Evolutionary conservation across 1,140 invertebrate genomes (phyloP).

Genomic region (Bilobella aurantiaca): DNA sequence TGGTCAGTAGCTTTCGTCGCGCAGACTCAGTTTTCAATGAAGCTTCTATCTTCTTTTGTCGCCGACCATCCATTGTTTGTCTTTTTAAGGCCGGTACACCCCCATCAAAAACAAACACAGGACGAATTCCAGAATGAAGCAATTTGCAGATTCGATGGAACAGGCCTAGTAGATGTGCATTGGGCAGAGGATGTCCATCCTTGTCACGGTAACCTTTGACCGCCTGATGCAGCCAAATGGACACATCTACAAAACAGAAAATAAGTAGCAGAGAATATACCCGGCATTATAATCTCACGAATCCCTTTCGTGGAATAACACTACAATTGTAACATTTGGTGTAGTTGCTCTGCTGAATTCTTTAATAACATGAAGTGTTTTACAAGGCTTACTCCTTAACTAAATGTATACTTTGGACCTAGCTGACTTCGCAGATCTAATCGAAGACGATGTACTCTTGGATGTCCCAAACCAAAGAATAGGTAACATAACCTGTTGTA

Average conservation of each 20-base stretch:
- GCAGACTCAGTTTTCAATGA: constrained; percentile 57
- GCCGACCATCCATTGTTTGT: constrained; percentile 75
- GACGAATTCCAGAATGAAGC: constrained; percentile 88
- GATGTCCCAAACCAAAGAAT: background rate
- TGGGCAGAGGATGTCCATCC: constrained; percentile 64
- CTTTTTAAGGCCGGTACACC: constrained; percentile 79
- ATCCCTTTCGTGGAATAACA: no score
- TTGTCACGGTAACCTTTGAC: constrained; percentile 86
- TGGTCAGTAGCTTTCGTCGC: constrained; percentile 59
- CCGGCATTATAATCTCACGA: no score
- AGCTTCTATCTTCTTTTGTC: constrained; percentile 62
- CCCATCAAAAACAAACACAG: constrained; percentile 93
- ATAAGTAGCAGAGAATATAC: no score
- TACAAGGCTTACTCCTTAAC: no score
- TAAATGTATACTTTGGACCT: no score
- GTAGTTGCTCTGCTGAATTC: no score
- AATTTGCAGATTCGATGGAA: constrained; percentile 93
- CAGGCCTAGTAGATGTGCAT: constrained; percentile 85
- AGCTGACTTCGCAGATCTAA: no score
- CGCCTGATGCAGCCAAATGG: constrained; percentile 96
- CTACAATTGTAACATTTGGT: no score
- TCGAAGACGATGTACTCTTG: no score
- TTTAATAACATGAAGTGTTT: no score
- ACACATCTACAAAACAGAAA: constrained; percentile 81
- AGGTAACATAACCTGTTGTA: background rate